These are phyloP conservation scores for Criorhina ranunculi DNA, from an alignment of 2,888 invertebrate species.

Conservation along the genomic window DNA sequence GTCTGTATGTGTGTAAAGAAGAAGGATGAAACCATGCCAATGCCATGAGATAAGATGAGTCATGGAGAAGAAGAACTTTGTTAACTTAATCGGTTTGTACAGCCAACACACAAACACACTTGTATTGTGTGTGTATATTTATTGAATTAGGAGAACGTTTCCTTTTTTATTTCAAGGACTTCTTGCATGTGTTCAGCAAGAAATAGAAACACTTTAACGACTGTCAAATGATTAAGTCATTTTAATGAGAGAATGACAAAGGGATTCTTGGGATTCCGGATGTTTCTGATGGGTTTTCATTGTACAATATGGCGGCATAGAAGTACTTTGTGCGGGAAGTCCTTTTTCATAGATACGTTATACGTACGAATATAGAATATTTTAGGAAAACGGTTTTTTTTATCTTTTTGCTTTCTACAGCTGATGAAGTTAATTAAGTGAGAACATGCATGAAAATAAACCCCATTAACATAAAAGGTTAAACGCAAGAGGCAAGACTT, in stretches of 20 bases:
- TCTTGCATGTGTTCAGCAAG: not conserved
- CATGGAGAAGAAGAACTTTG: slow-evolving; percentile 23
- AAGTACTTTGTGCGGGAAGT: slow-evolving; percentile 33
- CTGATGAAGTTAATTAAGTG: slow-evolving; percentile 58
- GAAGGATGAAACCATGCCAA: not conserved
- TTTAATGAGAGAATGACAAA: slow-evolving; percentile 42
- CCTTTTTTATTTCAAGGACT: not conserved
- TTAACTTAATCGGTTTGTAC: slow-evolving; percentile 18
- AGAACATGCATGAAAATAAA: slow-evolving; percentile 53
- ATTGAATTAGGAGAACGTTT: slow-evolving; percentile 34
- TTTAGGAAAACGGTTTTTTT: not conserved
- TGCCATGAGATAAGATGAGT: slow-evolving; percentile 25
- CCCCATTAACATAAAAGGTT: slow-evolving; percentile 38
- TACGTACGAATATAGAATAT: no score
- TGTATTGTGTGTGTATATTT: slow-evolving; percentile 3
- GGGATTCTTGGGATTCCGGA: slow-evolving; percentile 15
- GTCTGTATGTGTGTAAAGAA: not conserved
- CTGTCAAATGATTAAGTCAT: slow-evolving; percentile 29
- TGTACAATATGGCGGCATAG: slow-evolving; percentile 6
- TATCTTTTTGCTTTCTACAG: slow-evolving; percentile 12
- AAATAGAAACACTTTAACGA: slow-evolving; percentile 21
- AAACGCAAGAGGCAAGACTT: slow-evolving; percentile 8
- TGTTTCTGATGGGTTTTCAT: slow-evolving; percentile 43
- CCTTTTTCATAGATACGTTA: not conserved
- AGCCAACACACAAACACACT: not conserved